Percentiles rank a stretch among this genome's conserved stretches.
Conservation (phyloP, 2,797 vertebrate genomes). For the Knipowitschia caucasica region DNA sequence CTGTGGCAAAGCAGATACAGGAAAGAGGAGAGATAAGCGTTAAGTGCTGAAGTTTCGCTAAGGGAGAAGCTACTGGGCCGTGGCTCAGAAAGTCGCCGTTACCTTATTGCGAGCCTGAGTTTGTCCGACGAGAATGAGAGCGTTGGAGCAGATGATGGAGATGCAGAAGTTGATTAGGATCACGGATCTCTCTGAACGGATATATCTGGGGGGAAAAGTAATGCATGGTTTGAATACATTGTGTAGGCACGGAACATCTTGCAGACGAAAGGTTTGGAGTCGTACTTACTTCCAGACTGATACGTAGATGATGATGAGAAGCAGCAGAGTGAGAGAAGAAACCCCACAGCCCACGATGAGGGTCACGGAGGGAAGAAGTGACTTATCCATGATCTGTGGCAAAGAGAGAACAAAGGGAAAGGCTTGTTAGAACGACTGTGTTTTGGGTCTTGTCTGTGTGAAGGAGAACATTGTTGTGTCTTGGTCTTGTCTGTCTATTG, state of each 20-base stretch:
- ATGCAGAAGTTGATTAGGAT: slow-evolving; percentile 99
- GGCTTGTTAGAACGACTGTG: slow-evolving; percentile 46
- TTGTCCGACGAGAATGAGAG: slow-evolving; percentile 94
- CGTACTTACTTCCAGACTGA: slow-evolving; percentile 95
- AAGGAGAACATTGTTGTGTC: too few relatives aligned
- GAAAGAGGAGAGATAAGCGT: slow-evolving; percentile 23
- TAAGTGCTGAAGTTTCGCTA: slow-evolving; percentile 16
- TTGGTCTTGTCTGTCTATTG: too few relatives aligned
- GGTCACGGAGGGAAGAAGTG: slow-evolving; percentile 90
- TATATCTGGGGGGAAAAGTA: slow-evolving; percentile 81
- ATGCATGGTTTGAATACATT: not conserved
- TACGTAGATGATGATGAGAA: slow-evolving; percentile 98
- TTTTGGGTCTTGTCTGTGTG: too few relatives aligned
- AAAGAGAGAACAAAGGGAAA: slow-evolving; percentile 49
- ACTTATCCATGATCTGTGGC: slow-evolving; percentile 92
- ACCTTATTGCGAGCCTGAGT: slow-evolving; percentile 98
- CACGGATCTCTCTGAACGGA: slow-evolving; percentile 95
- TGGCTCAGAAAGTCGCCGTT: slow-evolving; percentile 13
- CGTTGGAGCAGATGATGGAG: slow-evolving; percentile 98
- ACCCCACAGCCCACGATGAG: slow-evolving; percentile 98
- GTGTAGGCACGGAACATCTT: not conserved
- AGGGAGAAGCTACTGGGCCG: slow-evolving; percentile 16
- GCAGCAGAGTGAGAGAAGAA: slow-evolving; percentile 93
- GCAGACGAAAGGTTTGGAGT: slow-evolving; percentile 7
- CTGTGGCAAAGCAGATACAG: slow-evolving; percentile 60